Percentiles rank a stretch among this genome's conserved stretches.
phyloP scores from a whole-genome alignment of 2,797 vertebrate species.

The Lithobates pipiens region DNA sequence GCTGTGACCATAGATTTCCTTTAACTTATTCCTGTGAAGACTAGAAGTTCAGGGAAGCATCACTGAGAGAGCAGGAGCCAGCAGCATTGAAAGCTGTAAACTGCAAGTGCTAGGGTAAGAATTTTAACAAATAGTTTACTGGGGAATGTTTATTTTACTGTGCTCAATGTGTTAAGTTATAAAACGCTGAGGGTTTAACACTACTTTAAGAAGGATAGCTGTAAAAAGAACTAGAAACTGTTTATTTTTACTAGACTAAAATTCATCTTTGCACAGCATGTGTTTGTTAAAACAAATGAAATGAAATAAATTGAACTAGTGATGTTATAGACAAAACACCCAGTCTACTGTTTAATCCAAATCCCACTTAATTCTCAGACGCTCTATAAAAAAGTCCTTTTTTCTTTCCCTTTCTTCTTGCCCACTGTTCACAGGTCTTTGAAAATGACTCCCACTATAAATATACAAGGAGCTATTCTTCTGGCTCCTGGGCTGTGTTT shows the following conservation, averaged over 20 bases:
- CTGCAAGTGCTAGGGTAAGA: no score
- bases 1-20: no score
- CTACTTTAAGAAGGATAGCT: no score
- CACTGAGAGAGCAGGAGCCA: no score
- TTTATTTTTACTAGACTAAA: neutral
- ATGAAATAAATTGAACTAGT: neutral
- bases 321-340: conserved; percentile 5
- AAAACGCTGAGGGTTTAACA: no score
- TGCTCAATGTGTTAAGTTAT: no score
- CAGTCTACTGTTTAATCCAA: conserved; percentile 7
- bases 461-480: conserved; percentile 23
- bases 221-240: no score
- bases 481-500: conserved; percentile 1
- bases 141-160: no score
- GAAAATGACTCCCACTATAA: conserved; percentile 35
- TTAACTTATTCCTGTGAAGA: no score
- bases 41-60: no score
- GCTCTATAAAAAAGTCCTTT: conserved; percentile 4
- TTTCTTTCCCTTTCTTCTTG: conserved; percentile 7
- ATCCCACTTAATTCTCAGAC: conserved; percentile 28
- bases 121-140: no score
- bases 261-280: neutral
- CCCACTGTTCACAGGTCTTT: conserved; percentile 38
- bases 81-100: no score
- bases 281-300: neutral